A percentile compares a stretch with the other conserved stretches of the same genome.
phyloP scores from a whole-genome alignment of 2,888 invertebrate species.

The Standfussiana lucernea region DNA sequence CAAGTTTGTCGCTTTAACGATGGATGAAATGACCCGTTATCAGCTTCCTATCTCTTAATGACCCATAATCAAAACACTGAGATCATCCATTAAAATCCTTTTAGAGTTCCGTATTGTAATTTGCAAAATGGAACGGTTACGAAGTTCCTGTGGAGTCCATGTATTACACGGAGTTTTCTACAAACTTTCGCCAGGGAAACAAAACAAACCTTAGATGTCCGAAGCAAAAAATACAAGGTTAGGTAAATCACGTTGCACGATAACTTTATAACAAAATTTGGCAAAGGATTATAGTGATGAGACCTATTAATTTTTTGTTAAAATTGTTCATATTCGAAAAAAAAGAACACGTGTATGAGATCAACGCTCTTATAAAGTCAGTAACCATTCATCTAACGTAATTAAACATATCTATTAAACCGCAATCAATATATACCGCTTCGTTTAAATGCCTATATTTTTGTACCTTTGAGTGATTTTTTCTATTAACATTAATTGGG shows the following conservation, averaged over 20 bases:
- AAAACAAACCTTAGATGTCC: neutral
- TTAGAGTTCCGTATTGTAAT: neutral
- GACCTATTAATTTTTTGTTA: neutral
- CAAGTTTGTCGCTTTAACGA: neutral
- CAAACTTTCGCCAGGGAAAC: neutral
- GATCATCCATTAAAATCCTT: neutral
- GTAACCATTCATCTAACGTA: neutral
- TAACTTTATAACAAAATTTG: neutral
- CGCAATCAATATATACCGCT: neutral
- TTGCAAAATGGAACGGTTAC: too few species aligned
- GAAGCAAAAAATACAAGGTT: neutral
- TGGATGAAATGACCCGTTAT: slow-evolving; percentile 9
- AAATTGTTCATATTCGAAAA: neutral
- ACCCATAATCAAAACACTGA: neutral
- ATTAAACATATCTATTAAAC: neutral
- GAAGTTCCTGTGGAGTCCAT: neutral
- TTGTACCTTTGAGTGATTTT: neutral
- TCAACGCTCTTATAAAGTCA: slow-evolving; percentile 2
- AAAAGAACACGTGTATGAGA: neutral
- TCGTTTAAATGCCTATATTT: neutral
- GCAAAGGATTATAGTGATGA: neutral
- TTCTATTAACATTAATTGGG: neutral
- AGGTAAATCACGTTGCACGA: neutral
- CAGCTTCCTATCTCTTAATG: slow-evolving; percentile 22
- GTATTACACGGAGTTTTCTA: neutral